A percentile compares a stretch with the other conserved stretches of the same genome.
Evolutionary conservation across 23 tunicate genomes (phyloP).

Genomic region (Trididemnum clinides): DNA sequence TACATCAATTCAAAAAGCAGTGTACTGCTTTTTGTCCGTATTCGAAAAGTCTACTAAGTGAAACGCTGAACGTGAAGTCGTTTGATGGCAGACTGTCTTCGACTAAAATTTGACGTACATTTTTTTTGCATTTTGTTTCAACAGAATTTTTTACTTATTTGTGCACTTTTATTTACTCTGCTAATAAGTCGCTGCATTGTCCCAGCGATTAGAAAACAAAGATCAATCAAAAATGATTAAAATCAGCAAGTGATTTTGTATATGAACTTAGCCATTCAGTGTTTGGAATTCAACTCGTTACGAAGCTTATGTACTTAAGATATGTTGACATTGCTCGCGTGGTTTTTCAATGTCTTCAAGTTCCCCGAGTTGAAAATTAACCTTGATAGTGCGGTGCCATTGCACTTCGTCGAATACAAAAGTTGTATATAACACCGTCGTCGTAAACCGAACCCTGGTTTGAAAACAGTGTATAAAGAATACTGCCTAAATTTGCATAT

Average conservation of each 20-base stretch:
- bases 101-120: neutral
- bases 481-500: no score
- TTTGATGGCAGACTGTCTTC: no score
- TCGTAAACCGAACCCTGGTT: no score
- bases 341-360: neutral
- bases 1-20: no score
- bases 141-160: neutral
- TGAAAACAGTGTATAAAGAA: no score
- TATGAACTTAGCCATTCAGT: no score
- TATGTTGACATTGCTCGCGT: neutral
- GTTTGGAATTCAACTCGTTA: neutral
- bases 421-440: no score
- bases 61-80: no score
- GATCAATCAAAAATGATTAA: neutral
- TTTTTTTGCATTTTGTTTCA: neutral
- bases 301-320: neutral
- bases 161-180: neutral
- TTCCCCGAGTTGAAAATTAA: slow-evolving; percentile 9
- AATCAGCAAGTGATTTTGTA: no score
- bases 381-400: neutral
- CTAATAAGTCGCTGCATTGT: neutral
- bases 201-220: neutral
- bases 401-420: neutral
- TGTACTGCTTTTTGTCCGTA: no score
- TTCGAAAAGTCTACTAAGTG: no score